phyloP scores from a whole-genome alignment of 2,797 vertebrate genomes.

The Tiaroga cobitis region DNA sequence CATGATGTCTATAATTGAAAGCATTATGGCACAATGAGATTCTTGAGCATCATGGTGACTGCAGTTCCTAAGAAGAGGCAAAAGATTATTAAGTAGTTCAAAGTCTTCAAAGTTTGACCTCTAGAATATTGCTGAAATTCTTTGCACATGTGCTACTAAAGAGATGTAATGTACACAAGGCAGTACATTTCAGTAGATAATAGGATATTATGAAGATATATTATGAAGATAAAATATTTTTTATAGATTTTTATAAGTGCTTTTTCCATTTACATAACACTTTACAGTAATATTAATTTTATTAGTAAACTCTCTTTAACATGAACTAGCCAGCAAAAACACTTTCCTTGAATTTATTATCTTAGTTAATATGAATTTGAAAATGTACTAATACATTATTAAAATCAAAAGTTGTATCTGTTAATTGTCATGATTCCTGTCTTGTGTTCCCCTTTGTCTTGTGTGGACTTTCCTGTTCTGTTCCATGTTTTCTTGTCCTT shows the following conservation, averaged over 20 bases:
- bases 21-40: no score
- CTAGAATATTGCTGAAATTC: not conserved
- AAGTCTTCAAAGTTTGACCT: not conserved
- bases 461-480: no score
- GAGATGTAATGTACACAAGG: not conserved
- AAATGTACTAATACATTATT: not conserved
- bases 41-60: not conserved
- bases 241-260: not conserved
- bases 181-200: not conserved
- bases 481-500: no score
- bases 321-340: not conserved
- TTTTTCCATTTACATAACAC: not conserved
- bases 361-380: not conserved
- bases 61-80: not conserved
- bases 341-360: not conserved
- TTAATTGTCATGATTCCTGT: not conserved
- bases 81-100: not conserved
- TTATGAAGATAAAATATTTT: not conserved
- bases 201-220: not conserved
- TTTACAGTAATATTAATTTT: not conserved
- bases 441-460: no score
- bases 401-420: not conserved
- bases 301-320: not conserved
- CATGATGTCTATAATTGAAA: no score
- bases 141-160: not conserved